Evolutionary conservation across 2,113 vertebrate genomes (phyloP).

Genomic region (Regulus satrapa): DNA sequence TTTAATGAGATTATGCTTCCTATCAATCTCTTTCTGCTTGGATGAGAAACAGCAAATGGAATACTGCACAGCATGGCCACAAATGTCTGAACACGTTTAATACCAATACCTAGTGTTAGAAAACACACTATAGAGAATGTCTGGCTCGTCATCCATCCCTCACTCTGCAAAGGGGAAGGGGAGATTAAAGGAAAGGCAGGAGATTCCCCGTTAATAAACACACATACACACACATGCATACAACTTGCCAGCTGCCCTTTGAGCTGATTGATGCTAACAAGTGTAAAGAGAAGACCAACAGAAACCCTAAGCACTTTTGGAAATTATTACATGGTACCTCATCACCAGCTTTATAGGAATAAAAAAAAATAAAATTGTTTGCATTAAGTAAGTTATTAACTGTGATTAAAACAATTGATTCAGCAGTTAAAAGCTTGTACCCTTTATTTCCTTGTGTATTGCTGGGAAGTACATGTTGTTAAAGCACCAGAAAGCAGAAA

Average conservation of each 20-base stretch:
- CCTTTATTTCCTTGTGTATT: background rate
- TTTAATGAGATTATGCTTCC: background rate
- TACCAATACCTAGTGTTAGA: background rate
- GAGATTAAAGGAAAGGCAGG: background rate
- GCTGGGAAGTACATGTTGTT: background rate
- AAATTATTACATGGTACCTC: background rate
- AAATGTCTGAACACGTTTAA: background rate
- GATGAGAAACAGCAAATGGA: background rate
- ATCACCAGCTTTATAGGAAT: background rate
- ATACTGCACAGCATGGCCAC: background rate
- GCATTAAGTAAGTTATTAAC: background rate
- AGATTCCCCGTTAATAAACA: background rate
- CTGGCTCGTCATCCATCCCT: background rate
- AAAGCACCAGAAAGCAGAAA: background rate
- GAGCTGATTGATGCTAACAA: rapidly evolving
- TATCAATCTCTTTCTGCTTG: background rate
- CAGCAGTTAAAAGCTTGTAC: background rate
- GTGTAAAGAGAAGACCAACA: background rate
- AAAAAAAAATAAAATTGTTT: background rate
- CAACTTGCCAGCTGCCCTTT: background rate
- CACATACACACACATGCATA: rapidly evolving
- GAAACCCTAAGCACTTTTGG: background rate
- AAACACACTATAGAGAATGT: background rate
- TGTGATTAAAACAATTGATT: background rate
- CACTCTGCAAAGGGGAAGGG: background rate